Conservation (phyloP, 2,888 invertebrate species). For the Leucophenga montana region DNA sequence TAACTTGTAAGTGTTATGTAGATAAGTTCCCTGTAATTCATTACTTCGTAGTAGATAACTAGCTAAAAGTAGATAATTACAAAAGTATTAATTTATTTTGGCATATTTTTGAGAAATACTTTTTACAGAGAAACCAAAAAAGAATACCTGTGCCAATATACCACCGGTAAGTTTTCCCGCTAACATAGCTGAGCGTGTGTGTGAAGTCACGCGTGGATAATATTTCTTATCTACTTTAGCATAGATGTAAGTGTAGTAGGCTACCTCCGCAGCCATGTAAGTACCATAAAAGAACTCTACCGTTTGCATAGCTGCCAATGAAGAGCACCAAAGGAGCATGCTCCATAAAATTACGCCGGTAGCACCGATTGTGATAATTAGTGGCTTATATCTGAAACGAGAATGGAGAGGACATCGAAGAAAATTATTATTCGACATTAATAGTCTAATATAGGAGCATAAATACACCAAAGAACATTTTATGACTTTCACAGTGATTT, state of each 20-base stretch:
- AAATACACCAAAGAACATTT: background rate
- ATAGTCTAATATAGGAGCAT: background rate
- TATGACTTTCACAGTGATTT: too few relatives aligned
- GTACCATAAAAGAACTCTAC: constrained; percentile 85
- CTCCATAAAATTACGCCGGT: constrained; percentile 84
- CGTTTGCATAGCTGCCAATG: constrained; percentile 81
- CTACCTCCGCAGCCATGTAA: constrained; percentile 91
- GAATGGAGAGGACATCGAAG: too few relatives aligned
- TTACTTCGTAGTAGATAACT: constrained; percentile 76
- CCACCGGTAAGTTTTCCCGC: constrained; percentile 81
- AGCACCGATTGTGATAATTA: constrained; percentile 84
- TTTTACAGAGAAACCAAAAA: too few relatives aligned
- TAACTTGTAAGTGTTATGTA: constrained; percentile 79
- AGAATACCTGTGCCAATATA: constrained; percentile 75
- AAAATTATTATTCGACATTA: background rate
- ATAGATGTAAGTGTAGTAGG: constrained; percentile 94
- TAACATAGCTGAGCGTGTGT: constrained; percentile 81
- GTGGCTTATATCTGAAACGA: constrained; percentile 82
- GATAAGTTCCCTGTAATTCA: constrained; percentile 80
- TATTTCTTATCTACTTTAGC: constrained; percentile 84
- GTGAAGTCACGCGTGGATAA: constrained; percentile 83
- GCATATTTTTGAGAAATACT: too few relatives aligned
- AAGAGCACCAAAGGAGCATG: constrained; percentile 84
- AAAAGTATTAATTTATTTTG: too few relatives aligned
- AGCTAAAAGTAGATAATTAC: constrained; percentile 54